Percentiles rank a stretch among this genome's conserved stretches.
Evolutionary conservation across 2,888 invertebrate species (phyloP).

Genomic region (Euplexia lucipara): DNA sequence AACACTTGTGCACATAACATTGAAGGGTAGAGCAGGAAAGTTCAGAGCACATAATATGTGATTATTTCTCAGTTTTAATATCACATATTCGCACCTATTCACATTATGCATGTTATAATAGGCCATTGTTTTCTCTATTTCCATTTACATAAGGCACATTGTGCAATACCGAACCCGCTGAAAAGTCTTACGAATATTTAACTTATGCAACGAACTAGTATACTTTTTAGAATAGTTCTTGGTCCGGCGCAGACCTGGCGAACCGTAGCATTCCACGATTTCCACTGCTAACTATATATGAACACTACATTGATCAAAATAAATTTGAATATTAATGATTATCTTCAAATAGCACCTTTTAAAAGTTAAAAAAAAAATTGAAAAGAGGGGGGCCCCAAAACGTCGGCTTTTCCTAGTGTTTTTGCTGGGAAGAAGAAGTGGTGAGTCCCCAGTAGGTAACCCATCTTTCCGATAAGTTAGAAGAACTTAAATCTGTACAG

Average conservation of each 20-base stretch:
- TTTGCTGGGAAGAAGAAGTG: no score
- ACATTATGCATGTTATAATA: constrained; percentile 16
- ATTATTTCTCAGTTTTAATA: constrained; percentile 24
- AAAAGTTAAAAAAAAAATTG: neutral
- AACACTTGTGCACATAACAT: constrained; percentile 58
- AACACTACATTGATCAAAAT: neutral
- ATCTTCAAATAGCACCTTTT: neutral
- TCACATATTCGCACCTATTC: constrained; percentile 8
- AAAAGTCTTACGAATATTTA: constrained; percentile 14
- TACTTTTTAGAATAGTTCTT: constrained; percentile 6
- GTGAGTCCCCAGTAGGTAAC: no score
- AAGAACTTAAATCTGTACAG: no score
- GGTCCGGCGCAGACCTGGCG: neutral
- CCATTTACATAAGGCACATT: constrained; percentile 11
- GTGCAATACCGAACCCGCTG: constrained; percentile 4
- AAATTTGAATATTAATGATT: neutral
- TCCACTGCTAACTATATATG: constrained; percentile 10
- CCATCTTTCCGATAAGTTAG: no score
- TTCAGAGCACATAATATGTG: neutral
- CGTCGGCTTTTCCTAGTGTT: no score
- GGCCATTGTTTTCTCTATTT: constrained; percentile 14
- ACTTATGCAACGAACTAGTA: neutral
- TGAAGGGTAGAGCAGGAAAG: constrained; percentile 51
- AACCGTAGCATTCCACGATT: neutral
- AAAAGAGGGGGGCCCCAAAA: no score